Base-by-base conservation (phyloP, 2,888 invertebrate genomes). In the Volucella inflata region DNA sequence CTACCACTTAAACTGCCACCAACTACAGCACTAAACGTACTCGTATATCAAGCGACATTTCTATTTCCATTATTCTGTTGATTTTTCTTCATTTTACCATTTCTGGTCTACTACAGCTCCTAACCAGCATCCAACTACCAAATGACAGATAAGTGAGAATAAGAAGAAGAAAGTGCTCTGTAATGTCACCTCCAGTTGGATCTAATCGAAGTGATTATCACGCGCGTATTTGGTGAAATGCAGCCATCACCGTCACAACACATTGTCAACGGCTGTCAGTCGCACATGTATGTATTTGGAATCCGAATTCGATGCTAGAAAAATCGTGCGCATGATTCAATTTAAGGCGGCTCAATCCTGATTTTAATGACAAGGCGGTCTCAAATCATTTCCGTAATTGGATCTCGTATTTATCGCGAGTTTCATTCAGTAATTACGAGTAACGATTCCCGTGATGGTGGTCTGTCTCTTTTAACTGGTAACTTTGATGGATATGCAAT, bases 151-250 rank as follows among this genome's bases (percentile, higher is more conserved):
- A 30, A 30, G 30, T 30, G 42, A 46, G 14, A 21, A 64, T 12
- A 38, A 57, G 14, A 57, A 64, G 62, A 57, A 64, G 78, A 57
- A 65, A 46, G 68, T 74, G 62, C 70, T 70, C 70, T 42, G 59
- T 71, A 65, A 65, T 65, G 75, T 84, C 79, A 75, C 79, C 84
- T 74, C 60, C 71, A 44, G 60, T 55, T 75, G 84, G 79, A 60
- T 67, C 80, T 80, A 84, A 80, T 84, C 84, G 75, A 71, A 60
- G 84, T 84, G 84, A 84, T 84, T 84, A 84, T 84, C 84, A 75
- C 80, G 70, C 84, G 75, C 84, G 80, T 84, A 80, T 84, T 84
- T 84, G 84, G 80, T 80, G 84, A 84, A 84, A 80, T 84, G 80
- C 71, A 80, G 71, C 80, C 80, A 84, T 84, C 84, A 80, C 75